Base-by-base conservation (phyloP, 2,888 invertebrate species). In the Helobdella robusta region DNA sequence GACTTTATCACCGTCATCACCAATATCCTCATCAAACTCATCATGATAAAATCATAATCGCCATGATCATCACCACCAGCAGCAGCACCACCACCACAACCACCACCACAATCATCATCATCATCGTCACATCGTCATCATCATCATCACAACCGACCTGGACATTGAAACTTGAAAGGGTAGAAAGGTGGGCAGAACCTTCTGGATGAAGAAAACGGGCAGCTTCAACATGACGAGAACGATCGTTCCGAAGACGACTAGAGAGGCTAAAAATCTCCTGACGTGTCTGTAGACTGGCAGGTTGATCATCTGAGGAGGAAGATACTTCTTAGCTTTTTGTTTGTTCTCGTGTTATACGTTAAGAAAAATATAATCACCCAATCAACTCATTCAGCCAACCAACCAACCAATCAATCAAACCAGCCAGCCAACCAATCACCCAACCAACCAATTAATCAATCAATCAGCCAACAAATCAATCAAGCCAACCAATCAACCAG, bases 191-290 rank as follows among this genome's bases (percentile, higher is more conserved):
- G 92, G 91, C 79, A 89, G 84, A 0, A 86, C 78, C 70, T 85
- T 84, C 75, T 89, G 86, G 68, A 98, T 85, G 56, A 93, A 85
- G 65, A 89, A 83, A 35, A 95, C 88, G 0, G 98, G 98, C 65
- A 95, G 81, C 91, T 94, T 97, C 50, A 98, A 83, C 88, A 97
- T 93, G 52, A 98, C 84, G 44, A 98, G 82, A 1, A 98, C 93
- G 0, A 91, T 91, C 1, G 91, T 91, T 25, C 95, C 97, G 81
- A 98, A 97, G 63, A 82, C 77, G 4, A 80, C 89, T 20, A 92
- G 89, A 0, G 95, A 95, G 0, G 91, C 89, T 23, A 95, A 84
- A 58, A 97, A 84, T 40, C 97, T 85, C 15, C 93, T 85, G 23
- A 91, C 86, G 77, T 98, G 97, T 50, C 89, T 85, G 75, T 91